Conservation (phyloP, 2,797 vertebrate genomes). For the Pseudochaenichthys georgianus region DNA sequence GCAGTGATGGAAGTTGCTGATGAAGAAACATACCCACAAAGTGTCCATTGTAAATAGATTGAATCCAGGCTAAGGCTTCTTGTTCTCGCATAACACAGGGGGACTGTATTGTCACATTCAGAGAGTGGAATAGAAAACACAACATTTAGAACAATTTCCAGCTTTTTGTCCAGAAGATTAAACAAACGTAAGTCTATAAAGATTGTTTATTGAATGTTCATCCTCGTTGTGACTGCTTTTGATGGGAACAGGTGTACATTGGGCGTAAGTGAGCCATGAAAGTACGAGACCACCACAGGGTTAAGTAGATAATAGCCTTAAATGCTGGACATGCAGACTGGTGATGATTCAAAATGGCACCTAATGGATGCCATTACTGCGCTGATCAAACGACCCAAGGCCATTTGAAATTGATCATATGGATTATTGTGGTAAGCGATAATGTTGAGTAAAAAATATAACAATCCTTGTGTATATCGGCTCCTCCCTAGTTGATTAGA, state of each 20-base stretch:
- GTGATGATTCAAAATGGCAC: slow-evolving; percentile 6
- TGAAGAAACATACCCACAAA: slow-evolving; percentile 7
- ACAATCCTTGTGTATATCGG: not conserved
- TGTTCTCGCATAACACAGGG: not conserved
- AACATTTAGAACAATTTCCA: not conserved
- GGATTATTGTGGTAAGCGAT: slow-evolving; percentile 1
- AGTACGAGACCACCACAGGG: slow-evolving; percentile 24
- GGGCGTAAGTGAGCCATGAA: not conserved
- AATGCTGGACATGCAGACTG: slow-evolving; percentile 13
- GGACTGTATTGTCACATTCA: not conserved
- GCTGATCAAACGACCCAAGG: slow-evolving; percentile 23
- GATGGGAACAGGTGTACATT: slow-evolving; percentile 2
- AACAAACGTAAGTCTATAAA: not conserved
- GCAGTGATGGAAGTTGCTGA: slow-evolving; percentile 42
- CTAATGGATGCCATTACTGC: slow-evolving; percentile 8
- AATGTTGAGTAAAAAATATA: not conserved
- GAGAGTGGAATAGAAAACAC: no score
- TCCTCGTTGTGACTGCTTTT: not conserved
- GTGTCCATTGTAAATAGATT: slow-evolving; percentile 28
- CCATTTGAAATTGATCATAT: slow-evolving; percentile 1
- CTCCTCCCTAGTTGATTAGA: not conserved
- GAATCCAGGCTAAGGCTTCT: not conserved
- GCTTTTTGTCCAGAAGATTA: not conserved
- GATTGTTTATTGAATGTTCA: not conserved
- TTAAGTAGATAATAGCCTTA: slow-evolving; percentile 35